Conservation (phyloP, 2,888 invertebrate species). For the Mimachlamys varia region DNA sequence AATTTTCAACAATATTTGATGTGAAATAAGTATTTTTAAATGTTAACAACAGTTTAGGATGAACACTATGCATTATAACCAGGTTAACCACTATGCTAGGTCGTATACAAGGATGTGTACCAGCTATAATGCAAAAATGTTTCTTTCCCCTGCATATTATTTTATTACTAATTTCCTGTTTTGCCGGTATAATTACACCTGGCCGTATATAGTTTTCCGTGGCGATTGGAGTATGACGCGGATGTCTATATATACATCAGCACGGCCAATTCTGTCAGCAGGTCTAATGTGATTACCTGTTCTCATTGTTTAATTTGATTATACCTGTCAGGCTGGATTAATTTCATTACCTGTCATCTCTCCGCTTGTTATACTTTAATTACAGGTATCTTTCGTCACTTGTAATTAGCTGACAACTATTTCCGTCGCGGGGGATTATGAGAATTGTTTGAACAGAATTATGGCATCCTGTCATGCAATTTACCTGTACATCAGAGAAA, state of each 20-base stretch:
- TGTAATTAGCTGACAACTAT: conserved; percentile 21
- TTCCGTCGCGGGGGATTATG: neutral
- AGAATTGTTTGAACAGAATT: neutral
- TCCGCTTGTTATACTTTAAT: conserved; percentile 10
- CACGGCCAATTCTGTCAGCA: neutral
- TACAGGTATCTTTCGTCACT: conserved; percentile 25
- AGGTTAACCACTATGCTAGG: neutral
- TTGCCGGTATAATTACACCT: neutral
- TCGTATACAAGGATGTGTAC: neutral
- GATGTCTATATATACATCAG: neutral
- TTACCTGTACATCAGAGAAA: conserved; percentile 31
- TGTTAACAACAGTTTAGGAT: no score
- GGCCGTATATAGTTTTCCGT: neutral
- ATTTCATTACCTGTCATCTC: conserved; percentile 23
- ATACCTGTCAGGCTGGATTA: conserved; percentile 21
- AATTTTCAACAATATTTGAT: no score
- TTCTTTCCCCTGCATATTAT: neutral
- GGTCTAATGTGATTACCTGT: conserved; percentile 26
- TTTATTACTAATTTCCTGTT: conserved; percentile 26
- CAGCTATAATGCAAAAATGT: neutral
- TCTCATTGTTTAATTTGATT: conserved; percentile 32
- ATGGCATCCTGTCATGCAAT: conserved; percentile 21
- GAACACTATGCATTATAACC: no score
- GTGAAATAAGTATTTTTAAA: no score
- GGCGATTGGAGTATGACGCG: neutral